Evolutionary conservation across 2,797 vertebrate species (phyloP), one percentile per base, ranked within the genome.

Genomic region (Lacerta bilineata): DNA sequence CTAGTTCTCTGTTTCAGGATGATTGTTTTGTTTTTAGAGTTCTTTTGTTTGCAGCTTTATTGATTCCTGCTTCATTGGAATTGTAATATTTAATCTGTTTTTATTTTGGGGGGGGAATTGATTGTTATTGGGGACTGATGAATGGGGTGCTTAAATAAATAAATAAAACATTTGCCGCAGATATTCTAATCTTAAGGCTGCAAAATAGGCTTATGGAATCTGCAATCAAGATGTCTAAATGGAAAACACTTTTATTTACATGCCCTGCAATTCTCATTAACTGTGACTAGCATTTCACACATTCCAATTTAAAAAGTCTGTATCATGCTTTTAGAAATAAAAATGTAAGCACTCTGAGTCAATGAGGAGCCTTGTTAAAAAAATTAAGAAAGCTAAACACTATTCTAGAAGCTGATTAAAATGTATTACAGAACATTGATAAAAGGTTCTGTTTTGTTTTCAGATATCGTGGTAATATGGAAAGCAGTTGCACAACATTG

Each of bases 251-350:
- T 85, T 29, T 76, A 76, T 85, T 76, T 76, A 64, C 55, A 64
- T 76, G 36, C 84, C 64, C 25, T 64, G 46, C 55, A 85, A 64
- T 15, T 27, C 29, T 72, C 11, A 9, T 36, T 85, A 85, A 85
- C 76, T 76, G 43, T 85, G 55, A 85, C 76, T 85, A 76, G 23
- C 27, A 5, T 25, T 64, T 85, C 15, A 76, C 76, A 43, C 36
- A 85, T 43, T 27, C 72, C 36, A 64, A 61, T 85, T 85, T 61
- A 43, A 85, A 66, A 64, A 41, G 33, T 84, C 46, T 84, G 46
- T 33, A 74, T 4, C 55, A 46, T 33, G 18, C 41, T 43, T 82
- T 77, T 86, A 78, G 43, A 85, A 78, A 46, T 78, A 86, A 85
- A 55, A 55, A 77, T 25, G 39, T 85, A 77, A 68, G 68, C 29